Percentiles rank a stretch among this genome's conserved stretches.
Evolutionary conservation across 2,113 vertebrate genomes (phyloP).

Genomic region (Sapayoa aenigma): DNA sequence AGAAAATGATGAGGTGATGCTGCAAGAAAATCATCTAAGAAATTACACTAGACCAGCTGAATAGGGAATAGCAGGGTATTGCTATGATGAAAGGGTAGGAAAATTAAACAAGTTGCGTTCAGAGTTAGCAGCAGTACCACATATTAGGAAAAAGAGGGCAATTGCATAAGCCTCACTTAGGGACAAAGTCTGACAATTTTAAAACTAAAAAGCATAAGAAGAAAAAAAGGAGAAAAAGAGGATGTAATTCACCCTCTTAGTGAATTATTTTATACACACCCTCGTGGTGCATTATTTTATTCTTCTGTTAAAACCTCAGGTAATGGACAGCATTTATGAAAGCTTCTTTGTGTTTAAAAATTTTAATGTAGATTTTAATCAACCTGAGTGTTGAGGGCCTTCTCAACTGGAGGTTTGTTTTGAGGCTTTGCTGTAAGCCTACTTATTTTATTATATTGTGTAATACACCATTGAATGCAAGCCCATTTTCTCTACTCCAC

Average conservation of each 20-base stretch:
- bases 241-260: background rate
- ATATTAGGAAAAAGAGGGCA: background rate
- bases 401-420: background rate
- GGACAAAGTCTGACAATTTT: background rate
- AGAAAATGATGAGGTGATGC: background rate
- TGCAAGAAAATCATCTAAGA: background rate
- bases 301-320: background rate
- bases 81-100: background rate
- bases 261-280: too few species aligned
- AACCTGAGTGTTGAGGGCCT: background rate
- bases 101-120: background rate
- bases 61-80: background rate
- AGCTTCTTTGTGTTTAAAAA: background rate
- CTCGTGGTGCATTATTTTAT: background rate
- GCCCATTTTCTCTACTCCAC: background rate
- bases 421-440: background rate
- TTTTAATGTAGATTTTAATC: background rate
- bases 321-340: background rate
- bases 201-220: background rate
- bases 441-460: background rate
- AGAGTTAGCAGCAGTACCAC: background rate
- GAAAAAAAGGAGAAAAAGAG: background rate
- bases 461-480: background rate
- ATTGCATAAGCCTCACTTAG: background rate
- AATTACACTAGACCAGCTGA: background rate